Base-by-base conservation (phyloP, 2,888 invertebrate genomes). In the Octodonta nipae region DNA sequence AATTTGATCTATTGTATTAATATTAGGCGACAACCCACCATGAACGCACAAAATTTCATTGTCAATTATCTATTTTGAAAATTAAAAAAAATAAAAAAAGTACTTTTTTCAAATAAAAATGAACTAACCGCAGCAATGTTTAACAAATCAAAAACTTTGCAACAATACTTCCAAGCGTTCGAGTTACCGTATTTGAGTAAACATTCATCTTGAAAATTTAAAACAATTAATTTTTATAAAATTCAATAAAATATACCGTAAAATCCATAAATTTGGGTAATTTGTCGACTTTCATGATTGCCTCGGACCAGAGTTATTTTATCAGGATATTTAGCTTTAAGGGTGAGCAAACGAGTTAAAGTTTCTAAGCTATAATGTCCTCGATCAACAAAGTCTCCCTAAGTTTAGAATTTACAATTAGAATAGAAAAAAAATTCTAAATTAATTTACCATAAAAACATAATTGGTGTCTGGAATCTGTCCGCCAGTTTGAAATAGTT, bases 81-180 rank as follows among this genome's bases (percentile, higher is more conserved):
- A 26, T 15, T 3, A 32, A 12, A 14, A 22, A 20, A 11, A 14
- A 26, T n/a, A n/a, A n/a, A n/a, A n/a, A n/a, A n/a, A n/a, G n/a
- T n/a, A n/a, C n/a, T n/a, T n/a, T n/a, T n/a, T n/a, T n/a, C n/a
- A n/a, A n/a, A n/a, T n/a, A n/a, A n/a, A n/a, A n/a, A n/a, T n/a
- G n/a, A n/a, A 71, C 76, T 73, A 68, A 91, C 87, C 49, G 98
- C 98, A 54, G 96, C 93, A 50, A 99, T 81, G 46, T 96, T 93
- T 33, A 98, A 74, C 44, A 95, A 72, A 70, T 98, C 96, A 68
- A 98, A 98, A 27, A 96, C 93, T 64, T 82, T 79, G 66, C 96
- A 96, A 61, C 96, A 98, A 63, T 91, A 88, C 61, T 89, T 86
- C 95, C 98, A 99, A 28, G 95, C 92, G 68, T 93, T 93, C 31